phyloP scores from a whole-genome alignment of 1,140 invertebrate genomes.

The Ceratosolen solmsi region DNA sequence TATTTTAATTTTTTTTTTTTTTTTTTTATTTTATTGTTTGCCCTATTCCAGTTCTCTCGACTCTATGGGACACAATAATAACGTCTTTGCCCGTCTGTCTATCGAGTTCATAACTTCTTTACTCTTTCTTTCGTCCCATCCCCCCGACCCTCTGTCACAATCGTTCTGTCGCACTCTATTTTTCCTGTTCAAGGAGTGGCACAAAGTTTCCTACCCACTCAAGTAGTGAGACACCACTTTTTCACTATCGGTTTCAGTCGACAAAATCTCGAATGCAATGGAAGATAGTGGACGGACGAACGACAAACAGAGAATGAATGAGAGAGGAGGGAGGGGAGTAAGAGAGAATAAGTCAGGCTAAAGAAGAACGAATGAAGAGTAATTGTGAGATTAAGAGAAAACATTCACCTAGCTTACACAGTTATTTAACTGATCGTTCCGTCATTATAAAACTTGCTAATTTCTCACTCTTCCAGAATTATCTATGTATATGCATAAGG shows the following conservation, averaged over 20 bases:
- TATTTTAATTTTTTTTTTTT: no score
- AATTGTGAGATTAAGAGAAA: slow-evolving; percentile 38
- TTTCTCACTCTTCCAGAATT: slow-evolving; percentile 43
- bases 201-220: slow-evolving; percentile 40
- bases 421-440: slow-evolving; percentile 9
- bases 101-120: no score
- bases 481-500: neutral
- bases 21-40: no score
- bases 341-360: slow-evolving; percentile 4
- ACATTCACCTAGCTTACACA: neutral
- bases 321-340: slow-evolving; percentile 26
- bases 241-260: neutral
- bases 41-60: no score
- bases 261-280: slow-evolving; percentile 20
- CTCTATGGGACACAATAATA: no score
- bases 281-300: neutral
- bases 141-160: neutral
- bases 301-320: slow-evolving; percentile 29
- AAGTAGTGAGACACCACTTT: slow-evolving; percentile 42
- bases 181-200: neutral
- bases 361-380: slow-evolving; percentile 21
- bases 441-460: slow-evolving; percentile 32
- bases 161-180: neutral
- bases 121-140: neutral
- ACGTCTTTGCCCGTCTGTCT: no score